Conservation (phyloP, 2,113 vertebrate genomes). For the Ptilorrhoa leucosticta region DNA sequence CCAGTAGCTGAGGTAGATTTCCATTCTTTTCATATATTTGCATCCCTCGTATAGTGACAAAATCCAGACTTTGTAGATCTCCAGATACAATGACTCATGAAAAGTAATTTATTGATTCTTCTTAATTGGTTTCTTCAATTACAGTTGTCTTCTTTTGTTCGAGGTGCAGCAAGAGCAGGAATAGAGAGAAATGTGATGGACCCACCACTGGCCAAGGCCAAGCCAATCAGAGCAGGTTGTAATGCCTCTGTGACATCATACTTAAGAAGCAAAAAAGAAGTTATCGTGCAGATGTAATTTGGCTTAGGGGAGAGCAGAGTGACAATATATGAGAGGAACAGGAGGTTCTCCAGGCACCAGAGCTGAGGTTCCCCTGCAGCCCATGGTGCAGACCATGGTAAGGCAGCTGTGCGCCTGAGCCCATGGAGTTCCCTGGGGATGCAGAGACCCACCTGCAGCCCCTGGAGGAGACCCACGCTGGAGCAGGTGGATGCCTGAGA, state of each 20-base stretch:
- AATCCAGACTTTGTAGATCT: not conserved
- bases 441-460: not conserved
- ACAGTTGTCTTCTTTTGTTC: not conserved
- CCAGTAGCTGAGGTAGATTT: not conserved
- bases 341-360: accelerated
- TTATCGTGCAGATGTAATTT: accelerated
- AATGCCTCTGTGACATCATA: not conserved
- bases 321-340: not conserved
- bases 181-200: not conserved
- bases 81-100: not conserved
- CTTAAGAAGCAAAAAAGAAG: not conserved
- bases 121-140: too few species aligned
- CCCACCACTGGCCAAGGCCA: not conserved
- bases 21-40: not conserved
- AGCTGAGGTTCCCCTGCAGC: not conserved
- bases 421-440: not conserved
- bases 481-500: not conserved
- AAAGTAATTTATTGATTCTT: not conserved
- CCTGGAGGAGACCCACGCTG: accelerated
- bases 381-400: not conserved
- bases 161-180: accelerated
- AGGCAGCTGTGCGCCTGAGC: not conserved
- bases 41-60: not conserved
- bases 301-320: not conserved
- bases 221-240: not conserved